Conservation (phyloP, 1,140 invertebrate genomes). For the Matsumurasca onukii region DNA sequence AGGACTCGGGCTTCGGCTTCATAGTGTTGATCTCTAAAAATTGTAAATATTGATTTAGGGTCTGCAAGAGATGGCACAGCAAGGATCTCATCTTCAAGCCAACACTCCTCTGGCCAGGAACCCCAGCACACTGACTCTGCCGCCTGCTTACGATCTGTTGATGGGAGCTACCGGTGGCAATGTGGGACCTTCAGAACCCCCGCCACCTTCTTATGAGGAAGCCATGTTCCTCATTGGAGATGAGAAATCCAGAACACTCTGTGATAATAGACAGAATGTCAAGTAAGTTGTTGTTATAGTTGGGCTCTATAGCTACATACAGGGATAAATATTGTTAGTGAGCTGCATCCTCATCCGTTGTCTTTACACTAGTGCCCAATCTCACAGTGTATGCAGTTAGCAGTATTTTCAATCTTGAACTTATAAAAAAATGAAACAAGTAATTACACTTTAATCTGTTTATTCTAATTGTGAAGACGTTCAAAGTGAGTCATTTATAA, state of each 20-base stretch:
- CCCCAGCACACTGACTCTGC: slow-evolving; percentile 56
- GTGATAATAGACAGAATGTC: slow-evolving; percentile 14
- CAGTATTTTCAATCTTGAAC: neutral
- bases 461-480: too few species aligned
- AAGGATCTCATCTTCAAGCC: slow-evolving; percentile 47
- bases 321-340: neutral
- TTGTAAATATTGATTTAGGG: slow-evolving; percentile 17
- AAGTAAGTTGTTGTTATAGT: slow-evolving; percentile 6
- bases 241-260: slow-evolving; percentile 46
- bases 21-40: neutral
- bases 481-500: too few species aligned
- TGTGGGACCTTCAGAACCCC: slow-evolving; percentile 46
- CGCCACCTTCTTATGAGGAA: slow-evolving; percentile 61
- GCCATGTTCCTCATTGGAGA: slow-evolving; percentile 57
- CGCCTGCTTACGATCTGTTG: slow-evolving; percentile 58
- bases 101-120: slow-evolving; percentile 49
- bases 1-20: too few species aligned
- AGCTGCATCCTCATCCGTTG: neutral
- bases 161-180: slow-evolving; percentile 49
- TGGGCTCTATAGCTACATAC: neutral
- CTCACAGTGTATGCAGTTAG: neutral
- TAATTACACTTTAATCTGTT: neutral
- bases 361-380: neutral
- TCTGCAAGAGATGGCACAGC: slow-evolving; percentile 55
- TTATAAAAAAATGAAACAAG: neutral